These are phyloP conservation scores for Atta texana DNA, from an alignment of 1,140 invertebrate genomes.

Conservation along the genomic window DNA sequence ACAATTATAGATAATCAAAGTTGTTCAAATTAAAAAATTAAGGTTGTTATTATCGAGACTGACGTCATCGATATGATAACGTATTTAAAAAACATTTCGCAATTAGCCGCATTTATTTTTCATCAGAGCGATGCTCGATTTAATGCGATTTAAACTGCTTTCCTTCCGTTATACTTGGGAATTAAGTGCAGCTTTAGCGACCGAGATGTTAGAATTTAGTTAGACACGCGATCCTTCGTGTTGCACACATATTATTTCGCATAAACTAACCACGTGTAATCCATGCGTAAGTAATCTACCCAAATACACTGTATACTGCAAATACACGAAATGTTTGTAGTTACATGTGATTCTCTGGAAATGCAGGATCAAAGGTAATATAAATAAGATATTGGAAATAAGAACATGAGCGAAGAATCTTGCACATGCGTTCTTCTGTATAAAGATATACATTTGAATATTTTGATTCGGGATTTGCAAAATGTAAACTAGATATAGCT, in stretches of 20 bases:
- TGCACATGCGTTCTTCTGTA: background rate
- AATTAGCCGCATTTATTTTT: conserved; percentile 35
- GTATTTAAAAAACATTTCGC: background rate
- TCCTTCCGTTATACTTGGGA: conserved; percentile 36
- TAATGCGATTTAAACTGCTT: conserved; percentile 21
- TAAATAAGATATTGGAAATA: conserved; percentile 14
- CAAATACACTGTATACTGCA: conserved; percentile 7
- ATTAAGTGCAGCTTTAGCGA: conserved; percentile 21
- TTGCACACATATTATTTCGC: conserved; percentile 51
- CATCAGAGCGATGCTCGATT: background rate
- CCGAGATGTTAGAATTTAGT: conserved; percentile 55
- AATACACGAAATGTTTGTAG: conserved; percentile 23
- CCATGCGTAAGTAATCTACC: conserved; percentile 32
- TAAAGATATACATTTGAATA: background rate
- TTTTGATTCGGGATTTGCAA: background rate
- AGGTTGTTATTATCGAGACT: background rate
- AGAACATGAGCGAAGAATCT: background rate
- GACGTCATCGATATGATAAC: background rate
- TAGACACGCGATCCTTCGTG: conserved; percentile 50
- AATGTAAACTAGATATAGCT: background rate
- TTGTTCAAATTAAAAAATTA: background rate
- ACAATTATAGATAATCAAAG: background rate
- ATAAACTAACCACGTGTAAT: conserved; percentile 49
- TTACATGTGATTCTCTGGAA: conserved; percentile 33
- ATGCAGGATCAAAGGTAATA: conserved; percentile 31